Evolutionary conservation across 2,888 invertebrate genomes (phyloP), one percentile per base, ranked within the genome.

Genomic region (Lasioglossum figueresi): DNA sequence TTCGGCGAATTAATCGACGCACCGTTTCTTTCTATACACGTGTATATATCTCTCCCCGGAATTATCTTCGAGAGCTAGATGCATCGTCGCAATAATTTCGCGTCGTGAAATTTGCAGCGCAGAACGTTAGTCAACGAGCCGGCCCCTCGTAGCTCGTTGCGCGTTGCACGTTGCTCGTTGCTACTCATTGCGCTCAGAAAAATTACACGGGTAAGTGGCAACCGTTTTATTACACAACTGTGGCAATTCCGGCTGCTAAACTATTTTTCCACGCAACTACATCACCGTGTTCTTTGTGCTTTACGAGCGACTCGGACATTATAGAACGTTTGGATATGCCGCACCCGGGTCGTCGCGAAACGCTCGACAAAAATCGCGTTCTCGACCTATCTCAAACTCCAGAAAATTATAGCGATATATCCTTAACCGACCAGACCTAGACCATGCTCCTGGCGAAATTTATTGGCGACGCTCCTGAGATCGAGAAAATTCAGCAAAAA

Each of bases 151-250:
- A 23, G 52, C 52, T 23, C 23, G 52, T 52, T 52, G 34, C 73
- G n/a, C 74, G 59, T 27, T 27, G 59, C 59, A 23, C 59, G 59
- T 59, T 59, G 27, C 27, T 31, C 59, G 75, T 66, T 16, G 81
- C 70, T 48, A 66, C 59, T 76, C 74, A 63, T 81, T 78, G 82
- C 80, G 68, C 48, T 66, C 79, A 73, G 79, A 87, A 88, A 88
- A 89, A 89, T 89, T 89, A 85, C 79, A 83, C 74, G 81, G 76
- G 31, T 73, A 89, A 86, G 83, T 86, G 86, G 79, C 82, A 87
- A 84, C 85, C 79, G 81, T 88, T 89, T 88, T 88, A 90, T 84
- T 89, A 88, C 78, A 79, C 76, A 74, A 80, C 75, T 80, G 70
- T 63, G 71, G 84, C 82, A 84, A 84, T 82, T 86, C 72, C 81